phyloP scores from a whole-genome alignment of 2,797 vertebrate species.

The Myotis daubentonii region DNA sequence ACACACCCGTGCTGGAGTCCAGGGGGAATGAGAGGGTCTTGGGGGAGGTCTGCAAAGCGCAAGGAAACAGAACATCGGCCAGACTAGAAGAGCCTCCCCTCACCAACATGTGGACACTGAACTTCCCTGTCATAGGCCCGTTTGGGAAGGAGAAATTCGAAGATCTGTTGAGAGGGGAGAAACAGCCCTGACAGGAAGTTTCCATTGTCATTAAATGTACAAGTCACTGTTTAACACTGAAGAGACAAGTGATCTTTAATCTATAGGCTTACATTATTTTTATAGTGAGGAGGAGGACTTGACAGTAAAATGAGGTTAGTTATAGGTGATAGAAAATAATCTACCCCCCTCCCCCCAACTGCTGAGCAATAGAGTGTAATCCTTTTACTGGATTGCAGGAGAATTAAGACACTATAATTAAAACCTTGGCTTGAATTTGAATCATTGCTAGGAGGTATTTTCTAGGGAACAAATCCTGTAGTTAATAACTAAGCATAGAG shows the following conservation, averaged over 20 bases:
- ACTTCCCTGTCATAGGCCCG: background rate
- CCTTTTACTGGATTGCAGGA: background rate
- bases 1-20: background rate
- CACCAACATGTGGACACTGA: background rate
- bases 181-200: background rate
- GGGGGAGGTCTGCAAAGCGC: background rate
- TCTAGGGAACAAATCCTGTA: background rate
- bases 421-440: background rate
- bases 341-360: background rate
- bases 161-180: background rate
- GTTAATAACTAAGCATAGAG: background rate
- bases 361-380: background rate
- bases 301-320: background rate
- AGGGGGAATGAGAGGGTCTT: background rate
- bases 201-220: background rate
- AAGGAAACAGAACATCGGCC: background rate
- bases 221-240: background rate
- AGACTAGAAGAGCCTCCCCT: background rate
- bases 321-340: background rate
- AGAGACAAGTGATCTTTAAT: background rate
- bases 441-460: background rate
- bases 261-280: background rate
- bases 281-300: background rate
- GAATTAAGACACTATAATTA: background rate
- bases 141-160: background rate